Evolutionary conservation across 2,113 vertebrate genomes (phyloP).

Genomic region (Rattus rattus): DNA sequence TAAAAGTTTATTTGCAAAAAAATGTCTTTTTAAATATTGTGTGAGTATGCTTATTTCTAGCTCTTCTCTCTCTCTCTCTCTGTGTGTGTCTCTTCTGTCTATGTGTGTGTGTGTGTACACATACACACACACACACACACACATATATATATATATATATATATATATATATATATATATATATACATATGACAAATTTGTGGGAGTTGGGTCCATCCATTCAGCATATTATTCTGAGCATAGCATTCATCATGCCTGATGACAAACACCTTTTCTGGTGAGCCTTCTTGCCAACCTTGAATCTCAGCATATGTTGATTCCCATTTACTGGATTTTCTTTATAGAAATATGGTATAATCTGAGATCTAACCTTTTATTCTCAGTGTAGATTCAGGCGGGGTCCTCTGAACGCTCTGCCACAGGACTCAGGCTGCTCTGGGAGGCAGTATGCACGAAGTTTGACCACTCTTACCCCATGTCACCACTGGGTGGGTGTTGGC

Average conservation of each 20-base stretch:
- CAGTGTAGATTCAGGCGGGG: too few relatives aligned
- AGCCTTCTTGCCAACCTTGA: neutral
- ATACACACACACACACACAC: too few relatives aligned
- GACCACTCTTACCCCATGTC: too few relatives aligned
- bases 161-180: too few relatives aligned
- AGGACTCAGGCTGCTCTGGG: too few relatives aligned
- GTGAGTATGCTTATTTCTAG: neutral
- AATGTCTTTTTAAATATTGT: neutral
- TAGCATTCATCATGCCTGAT: neutral
- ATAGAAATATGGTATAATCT: neutral
- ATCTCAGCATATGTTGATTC: neutral
- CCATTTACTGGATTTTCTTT: neutral
- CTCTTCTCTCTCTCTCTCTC: neutral
- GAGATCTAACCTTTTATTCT: neutral
- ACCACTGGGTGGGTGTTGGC: too few relatives aligned
- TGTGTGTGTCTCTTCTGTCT: neutral
- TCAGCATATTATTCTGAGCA: neutral
- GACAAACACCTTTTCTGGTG: neutral
- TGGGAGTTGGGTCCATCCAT: neutral
- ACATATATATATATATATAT: too few relatives aligned
- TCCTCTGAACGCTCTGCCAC: too few relatives aligned
- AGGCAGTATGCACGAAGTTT: too few relatives aligned
- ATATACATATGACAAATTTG: neutral
- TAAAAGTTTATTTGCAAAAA: neutral
- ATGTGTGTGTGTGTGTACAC: neutral